A percentile compares a stretch with the other conserved stretches of the same genome.
phyloP scores from a whole-genome alignment of 2,888 invertebrate genomes.

The Hecatera dysodea region DNA sequence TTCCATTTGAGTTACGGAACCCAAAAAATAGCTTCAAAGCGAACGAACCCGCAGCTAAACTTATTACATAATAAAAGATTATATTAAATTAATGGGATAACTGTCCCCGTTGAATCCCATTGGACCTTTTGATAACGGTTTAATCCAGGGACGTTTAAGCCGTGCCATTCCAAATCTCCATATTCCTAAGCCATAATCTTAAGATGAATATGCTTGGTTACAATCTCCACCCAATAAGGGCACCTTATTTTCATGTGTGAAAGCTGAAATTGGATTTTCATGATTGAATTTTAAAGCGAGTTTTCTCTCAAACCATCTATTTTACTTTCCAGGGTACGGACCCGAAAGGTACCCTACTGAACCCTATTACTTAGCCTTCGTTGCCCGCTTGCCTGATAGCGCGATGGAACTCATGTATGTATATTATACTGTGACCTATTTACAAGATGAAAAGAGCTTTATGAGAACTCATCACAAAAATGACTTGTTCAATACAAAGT shows the following conservation, averaged over 20 bases:
- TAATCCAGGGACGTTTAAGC: constrained; percentile 47
- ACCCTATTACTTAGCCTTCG: no score
- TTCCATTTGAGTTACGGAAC: no score
- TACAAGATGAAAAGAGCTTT: constrained; percentile 10
- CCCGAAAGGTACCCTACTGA: background rate
- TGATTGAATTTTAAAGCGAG: constrained; percentile 5
- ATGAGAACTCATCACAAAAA: constrained; percentile 2
- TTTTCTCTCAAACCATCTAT: background rate
- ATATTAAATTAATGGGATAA: constrained; percentile 13
- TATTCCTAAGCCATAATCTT: constrained; percentile 24
- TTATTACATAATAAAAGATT: constrained; percentile 27
- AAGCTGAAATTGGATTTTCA: constrained; percentile 4
- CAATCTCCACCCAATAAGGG: background rate
- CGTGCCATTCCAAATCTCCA: constrained; percentile 26
- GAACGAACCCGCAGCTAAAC: background rate
- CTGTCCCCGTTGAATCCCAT: constrained; percentile 21
- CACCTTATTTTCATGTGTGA: constrained; percentile 7
- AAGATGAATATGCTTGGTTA: background rate
- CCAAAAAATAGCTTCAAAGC: constrained; percentile 8
- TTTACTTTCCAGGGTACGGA: background rate
- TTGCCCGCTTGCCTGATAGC: no score
- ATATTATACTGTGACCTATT: constrained; percentile 2
- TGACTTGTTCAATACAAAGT: background rate
- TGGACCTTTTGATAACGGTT: constrained; percentile 29
- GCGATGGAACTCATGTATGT: no score